These are phyloP conservation scores for Chaetodon trifasciatus DNA, from an alignment of 2,797 vertebrate genomes.

Conservation along the genomic window DNA sequence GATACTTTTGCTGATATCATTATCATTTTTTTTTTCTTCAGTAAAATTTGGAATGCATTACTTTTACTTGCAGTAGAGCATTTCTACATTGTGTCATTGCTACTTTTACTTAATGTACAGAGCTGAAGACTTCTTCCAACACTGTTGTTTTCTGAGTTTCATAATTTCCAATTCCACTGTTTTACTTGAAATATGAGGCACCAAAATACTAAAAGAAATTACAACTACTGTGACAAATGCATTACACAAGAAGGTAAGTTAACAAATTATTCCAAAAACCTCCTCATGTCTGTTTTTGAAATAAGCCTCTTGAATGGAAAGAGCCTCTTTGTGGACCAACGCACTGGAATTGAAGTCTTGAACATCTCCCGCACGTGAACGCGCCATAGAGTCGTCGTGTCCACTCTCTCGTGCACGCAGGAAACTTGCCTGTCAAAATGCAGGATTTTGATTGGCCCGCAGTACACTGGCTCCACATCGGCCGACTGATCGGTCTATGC, in stretches of 20 bases:
- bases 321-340: too few relatives aligned
- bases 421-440: conserved; percentile 45
- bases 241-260: neutral
- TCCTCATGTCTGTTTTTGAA: neutral
- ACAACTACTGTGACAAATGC: neutral
- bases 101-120: too few relatives aligned
- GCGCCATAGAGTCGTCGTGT: neutral
- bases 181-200: neutral
- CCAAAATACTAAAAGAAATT: neutral
- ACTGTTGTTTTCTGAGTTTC: neutral
- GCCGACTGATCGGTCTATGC: conserved; percentile 79
- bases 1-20: too few relatives aligned
- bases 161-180: neutral
- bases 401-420: neutral
- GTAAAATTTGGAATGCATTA: too few relatives aligned
- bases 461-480: conserved; percentile 85
- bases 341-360: conserved; percentile 41
- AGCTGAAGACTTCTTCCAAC: neutral
- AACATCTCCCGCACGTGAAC: conserved; percentile 46
- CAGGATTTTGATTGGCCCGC: conserved; percentile 69
- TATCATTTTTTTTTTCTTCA: too few relatives aligned
- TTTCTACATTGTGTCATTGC: neutral
- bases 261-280: neutral
- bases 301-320: neutral
- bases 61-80: too few relatives aligned